Conservation (phyloP, 2,888 invertebrate genomes). For the Eilema depressum region DNA sequence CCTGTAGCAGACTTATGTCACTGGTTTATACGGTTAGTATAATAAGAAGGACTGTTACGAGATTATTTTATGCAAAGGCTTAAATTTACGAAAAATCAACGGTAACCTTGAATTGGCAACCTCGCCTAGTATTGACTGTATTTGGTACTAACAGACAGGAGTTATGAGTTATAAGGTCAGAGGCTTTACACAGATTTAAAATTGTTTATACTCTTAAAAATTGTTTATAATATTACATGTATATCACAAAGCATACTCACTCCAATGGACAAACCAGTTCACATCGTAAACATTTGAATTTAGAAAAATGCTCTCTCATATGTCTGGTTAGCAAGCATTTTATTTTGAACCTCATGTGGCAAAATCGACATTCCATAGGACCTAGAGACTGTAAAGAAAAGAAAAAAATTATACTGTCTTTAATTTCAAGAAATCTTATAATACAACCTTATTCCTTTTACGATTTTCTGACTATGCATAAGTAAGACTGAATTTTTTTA, state of each 20-base stretch:
- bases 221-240: not conserved
- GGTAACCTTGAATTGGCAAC: no score
- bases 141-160: not conserved
- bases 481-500: no score
- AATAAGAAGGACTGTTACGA: not conserved
- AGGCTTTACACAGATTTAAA: not conserved
- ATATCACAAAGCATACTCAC: slow-evolving; percentile 72
- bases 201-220: not conserved
- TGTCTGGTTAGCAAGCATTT: slow-evolving; percentile 58
- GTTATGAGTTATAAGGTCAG: not conserved
- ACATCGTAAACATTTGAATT: slow-evolving; percentile 67
- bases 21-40: no score
- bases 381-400: slow-evolving; percentile 62
- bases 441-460: no score
- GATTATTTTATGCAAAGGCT: not conserved
- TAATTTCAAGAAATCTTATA: not conserved
- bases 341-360: slow-evolving; percentile 75
- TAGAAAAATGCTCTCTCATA: slow-evolving; percentile 67
- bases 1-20: not conserved
- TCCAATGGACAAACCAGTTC: slow-evolving; percentile 70
- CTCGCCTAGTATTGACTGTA: not conserved
- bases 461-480: no score
- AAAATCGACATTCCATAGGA: slow-evolving; percentile 72
- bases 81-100: not conserved
- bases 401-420: no score